Conservation (phyloP, 2,888 invertebrate genomes). For the Ferdinandea cuprea region DNA sequence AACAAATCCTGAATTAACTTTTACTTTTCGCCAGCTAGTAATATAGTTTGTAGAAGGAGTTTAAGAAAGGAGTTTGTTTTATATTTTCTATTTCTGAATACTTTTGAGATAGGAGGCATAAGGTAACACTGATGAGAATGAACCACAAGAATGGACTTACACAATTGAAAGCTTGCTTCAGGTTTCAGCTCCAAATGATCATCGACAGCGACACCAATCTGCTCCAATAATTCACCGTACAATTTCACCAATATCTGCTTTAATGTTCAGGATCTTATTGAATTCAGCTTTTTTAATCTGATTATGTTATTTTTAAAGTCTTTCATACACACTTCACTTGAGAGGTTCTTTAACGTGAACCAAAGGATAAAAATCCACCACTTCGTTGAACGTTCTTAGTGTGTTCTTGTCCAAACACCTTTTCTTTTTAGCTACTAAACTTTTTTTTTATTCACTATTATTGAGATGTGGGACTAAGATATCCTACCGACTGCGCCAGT, state of each 20-base stretch:
- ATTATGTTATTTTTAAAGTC: constrained; percentile 4
- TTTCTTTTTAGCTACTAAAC: constrained; percentile 2
- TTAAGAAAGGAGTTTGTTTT: constrained; percentile 7
- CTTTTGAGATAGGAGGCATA: constrained; percentile 9
- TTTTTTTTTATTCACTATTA: constrained; percentile 11
- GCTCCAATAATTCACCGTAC: constrained; percentile 7
- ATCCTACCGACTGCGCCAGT: background rate
- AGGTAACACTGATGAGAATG: constrained; percentile 1
- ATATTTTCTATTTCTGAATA: background rate
- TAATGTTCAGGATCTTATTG: constrained; percentile 7
- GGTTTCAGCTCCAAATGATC: constrained; percentile 3
- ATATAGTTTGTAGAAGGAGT: no score
- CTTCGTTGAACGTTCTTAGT: constrained; percentile 1
- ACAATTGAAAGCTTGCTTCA: background rate
- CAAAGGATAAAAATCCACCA: constrained; percentile 9
- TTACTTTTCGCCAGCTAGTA: no score
- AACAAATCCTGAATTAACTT: no score
- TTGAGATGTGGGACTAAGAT: constrained; percentile 2
- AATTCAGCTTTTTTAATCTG: constrained; percentile 5
- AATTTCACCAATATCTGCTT: constrained; percentile 9
- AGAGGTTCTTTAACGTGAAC: constrained; percentile 3
- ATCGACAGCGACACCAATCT: no score
- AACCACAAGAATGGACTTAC: constrained; percentile 12
- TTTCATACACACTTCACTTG: constrained; percentile 4
- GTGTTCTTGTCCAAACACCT: constrained; percentile 10